A percentile compares a stretch with the other conserved stretches of the same genome.
phyloP scores from a whole-genome alignment of 2,113 vertebrate species.

The Camelus bactrianus region DNA sequence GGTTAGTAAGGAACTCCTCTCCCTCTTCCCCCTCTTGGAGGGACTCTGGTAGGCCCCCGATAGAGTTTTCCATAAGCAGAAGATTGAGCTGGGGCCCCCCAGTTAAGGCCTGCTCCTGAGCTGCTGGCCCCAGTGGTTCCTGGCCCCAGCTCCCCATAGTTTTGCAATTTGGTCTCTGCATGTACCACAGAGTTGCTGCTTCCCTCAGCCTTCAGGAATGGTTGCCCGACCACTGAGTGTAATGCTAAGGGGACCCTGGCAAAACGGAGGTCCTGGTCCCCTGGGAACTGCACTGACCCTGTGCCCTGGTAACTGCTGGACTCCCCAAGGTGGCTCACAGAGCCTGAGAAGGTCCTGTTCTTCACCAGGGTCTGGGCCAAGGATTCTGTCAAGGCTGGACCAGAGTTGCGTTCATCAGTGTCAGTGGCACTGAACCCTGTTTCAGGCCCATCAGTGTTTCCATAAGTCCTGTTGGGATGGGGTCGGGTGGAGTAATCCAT shows the following conservation, averaged over 20 bases:
- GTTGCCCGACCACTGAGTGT: conserved; percentile 85
- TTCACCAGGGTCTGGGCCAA: conserved; percentile 87
- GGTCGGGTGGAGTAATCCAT: conserved; percentile 83
- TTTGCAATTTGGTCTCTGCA: conserved; percentile 86
- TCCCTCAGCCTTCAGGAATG: conserved; percentile 89
- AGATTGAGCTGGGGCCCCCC: conserved; percentile 86
- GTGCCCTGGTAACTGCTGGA: conserved; percentile 90
- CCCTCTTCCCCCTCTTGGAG: conserved; percentile 88
- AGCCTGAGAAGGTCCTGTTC: conserved; percentile 92
- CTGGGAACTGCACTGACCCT: conserved; percentile 93
- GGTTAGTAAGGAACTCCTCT: conserved; percentile 89
- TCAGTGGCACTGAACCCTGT: conserved; percentile 84
- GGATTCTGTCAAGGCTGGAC: conserved; percentile 87
- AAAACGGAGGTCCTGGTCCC: conserved; percentile 98
- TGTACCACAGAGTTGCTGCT: conserved; percentile 87
- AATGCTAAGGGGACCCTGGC: conserved; percentile 86
- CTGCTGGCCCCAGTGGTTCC: conserved; percentile 81
- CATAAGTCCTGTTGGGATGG: conserved; percentile 87
- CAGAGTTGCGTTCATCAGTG: conserved; percentile 86
- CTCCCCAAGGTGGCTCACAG: conserved; percentile 90
- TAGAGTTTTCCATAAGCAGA: conserved; percentile 86
- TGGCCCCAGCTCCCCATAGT: conserved; percentile 85
- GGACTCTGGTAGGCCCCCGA: conserved; percentile 86
- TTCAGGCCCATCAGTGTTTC: conserved; percentile 85
- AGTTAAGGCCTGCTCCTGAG: conserved; percentile 85